These are phyloP conservation scores for Ibidorhyncha struthersii DNA, from an alignment of 2,113 vertebrate species.

Conservation along the genomic window DNA sequence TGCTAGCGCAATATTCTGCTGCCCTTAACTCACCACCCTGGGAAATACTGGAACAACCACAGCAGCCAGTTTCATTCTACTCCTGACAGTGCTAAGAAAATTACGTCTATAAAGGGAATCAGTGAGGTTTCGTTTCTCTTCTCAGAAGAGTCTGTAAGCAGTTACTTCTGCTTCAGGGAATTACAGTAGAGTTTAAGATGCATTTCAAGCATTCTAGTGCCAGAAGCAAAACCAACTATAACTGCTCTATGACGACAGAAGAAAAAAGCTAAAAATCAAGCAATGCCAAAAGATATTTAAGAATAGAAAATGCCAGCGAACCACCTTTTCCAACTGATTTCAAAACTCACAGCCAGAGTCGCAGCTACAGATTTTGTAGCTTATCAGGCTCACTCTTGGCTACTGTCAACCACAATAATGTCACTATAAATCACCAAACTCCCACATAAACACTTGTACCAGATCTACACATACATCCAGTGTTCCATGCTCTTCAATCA, in stretches of 20 bases:
- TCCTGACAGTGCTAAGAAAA: rapidly evolving
- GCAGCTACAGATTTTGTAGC: neutral
- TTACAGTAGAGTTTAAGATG: neutral
- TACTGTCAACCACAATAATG: neutral
- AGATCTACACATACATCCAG: rapidly evolving
- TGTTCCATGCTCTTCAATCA: rapidly evolving
- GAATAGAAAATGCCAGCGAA: neutral
- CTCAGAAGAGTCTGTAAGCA: neutral
- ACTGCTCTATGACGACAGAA: neutral
- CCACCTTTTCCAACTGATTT: rapidly evolving
- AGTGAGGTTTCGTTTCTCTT: neutral
- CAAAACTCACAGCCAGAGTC: rapidly evolving
- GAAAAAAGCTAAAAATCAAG: neutral
- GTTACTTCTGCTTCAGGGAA: neutral
- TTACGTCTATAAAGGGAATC: rapidly evolving
- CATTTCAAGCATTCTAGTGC: neutral
- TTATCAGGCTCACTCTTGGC: rapidly evolving
- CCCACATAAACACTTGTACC: rapidly evolving
- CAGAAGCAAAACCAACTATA: neutral
- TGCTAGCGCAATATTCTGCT: neutral
- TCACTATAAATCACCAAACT: rapidly evolving
- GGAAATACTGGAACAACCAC: neutral
- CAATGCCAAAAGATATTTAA: too few species aligned
- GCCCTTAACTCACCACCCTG: neutral
- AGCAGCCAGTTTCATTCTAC: neutral